Conservation (phyloP, 2,797 vertebrate genomes). For the Nasua narica region DNA sequence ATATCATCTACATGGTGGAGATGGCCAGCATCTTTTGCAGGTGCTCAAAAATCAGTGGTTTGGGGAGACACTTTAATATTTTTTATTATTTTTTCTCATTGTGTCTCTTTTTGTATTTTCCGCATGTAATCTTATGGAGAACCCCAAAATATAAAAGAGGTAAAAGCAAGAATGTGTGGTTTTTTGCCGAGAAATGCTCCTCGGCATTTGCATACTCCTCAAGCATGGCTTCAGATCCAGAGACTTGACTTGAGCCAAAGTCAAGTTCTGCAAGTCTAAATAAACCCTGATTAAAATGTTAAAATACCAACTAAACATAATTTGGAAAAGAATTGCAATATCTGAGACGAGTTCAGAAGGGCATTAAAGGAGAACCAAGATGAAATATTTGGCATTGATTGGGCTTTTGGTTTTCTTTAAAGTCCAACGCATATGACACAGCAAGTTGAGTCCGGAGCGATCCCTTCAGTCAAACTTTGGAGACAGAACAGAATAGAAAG, state of each 20-base stretch:
- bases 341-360: slow-evolving; percentile 25
- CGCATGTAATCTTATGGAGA: background rate
- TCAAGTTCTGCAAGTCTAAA: background rate
- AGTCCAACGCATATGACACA: background rate
- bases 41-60: background rate
- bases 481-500: background rate
- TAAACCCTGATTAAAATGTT: slow-evolving; percentile 31
- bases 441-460: background rate
- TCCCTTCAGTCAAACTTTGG: background rate
- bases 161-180: background rate
- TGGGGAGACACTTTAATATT: background rate
- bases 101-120: background rate
- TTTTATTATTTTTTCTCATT: background rate
- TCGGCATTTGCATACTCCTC: background rate
- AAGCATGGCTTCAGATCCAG: background rate
- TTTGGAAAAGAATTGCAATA: background rate
- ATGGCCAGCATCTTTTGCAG: background rate
- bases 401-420: background rate
- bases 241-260: background rate
- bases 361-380: background rate
- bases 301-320: background rate
- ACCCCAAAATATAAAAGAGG: background rate
- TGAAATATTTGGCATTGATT: background rate
- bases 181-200: background rate
- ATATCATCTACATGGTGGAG: background rate